phyloP scores from a whole-genome alignment of 2,888 invertebrate species.

The Callyntrura sp. region DNA sequence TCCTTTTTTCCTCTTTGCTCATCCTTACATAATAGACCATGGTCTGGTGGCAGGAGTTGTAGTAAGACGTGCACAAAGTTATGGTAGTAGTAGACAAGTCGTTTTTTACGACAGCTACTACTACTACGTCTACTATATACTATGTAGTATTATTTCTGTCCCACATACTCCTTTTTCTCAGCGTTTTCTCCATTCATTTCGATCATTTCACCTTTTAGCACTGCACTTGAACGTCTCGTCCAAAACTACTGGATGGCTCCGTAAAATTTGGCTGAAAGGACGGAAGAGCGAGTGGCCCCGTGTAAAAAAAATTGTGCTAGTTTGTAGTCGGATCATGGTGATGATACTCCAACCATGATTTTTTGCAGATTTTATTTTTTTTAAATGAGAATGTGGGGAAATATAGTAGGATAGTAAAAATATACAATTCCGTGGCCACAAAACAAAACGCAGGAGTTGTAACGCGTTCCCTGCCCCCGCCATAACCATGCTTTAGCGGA shows the following conservation, averaged over 20 bases:
- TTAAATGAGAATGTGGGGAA: conserved; percentile 1
- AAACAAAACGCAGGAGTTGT: conserved; percentile 8
- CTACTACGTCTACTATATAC: no score
- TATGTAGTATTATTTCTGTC: conserved; percentile 6
- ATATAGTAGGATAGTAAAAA: background rate
- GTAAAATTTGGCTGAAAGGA: no score
- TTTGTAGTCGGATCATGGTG: conserved; percentile 18
- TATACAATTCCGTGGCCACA: conserved; percentile 9
- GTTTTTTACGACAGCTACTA: conserved; percentile 19
- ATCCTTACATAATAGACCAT: no score
- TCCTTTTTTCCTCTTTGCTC: conserved; percentile 7
- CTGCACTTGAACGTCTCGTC: conserved; percentile 28
- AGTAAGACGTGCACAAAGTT: background rate
- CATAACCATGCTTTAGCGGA: background rate
- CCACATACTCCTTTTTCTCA: conserved; percentile 35
- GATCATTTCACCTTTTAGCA: conserved; percentile 62
- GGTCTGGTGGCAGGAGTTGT: no score
- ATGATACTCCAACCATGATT: background rate
- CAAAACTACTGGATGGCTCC: no score
- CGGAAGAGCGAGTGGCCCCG: no score
- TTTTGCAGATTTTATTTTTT: conserved; percentile 40
- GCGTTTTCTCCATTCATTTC: conserved; percentile 58
- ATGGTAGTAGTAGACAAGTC: background rate
- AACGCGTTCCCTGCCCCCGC: conserved; percentile 20
- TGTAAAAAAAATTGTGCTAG: no score